Evolutionary conservation across 2,113 vertebrate genomes (phyloP), one percentile per base, ranked within the genome.

Genomic region (Larimichthys polyactis): DNA sequence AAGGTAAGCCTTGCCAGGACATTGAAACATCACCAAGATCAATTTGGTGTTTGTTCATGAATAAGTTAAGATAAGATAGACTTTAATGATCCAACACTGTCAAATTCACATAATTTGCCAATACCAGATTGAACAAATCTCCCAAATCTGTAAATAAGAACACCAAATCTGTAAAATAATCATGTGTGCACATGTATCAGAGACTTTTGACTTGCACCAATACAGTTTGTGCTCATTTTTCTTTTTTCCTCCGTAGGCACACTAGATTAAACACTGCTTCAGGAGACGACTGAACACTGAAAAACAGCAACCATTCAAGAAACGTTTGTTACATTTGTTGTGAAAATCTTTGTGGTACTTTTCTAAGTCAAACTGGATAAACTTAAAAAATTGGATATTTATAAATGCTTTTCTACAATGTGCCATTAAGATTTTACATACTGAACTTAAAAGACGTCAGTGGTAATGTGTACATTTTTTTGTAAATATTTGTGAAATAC

Each of bases 1-100:
- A 99, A 96, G 97, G 98, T 98, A 93, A 94, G 91, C 2, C 29
- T 74, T 40, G 29, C 12, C 3, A 24, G 51, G 27, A 62, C 0
- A 16, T 32, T 12, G 40, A 69, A 27, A 49, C 6, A 11, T 27
- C 2, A 40, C 19, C 9, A 57, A 2, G 8, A 20, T 16, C 51
- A 60, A 24, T 73, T 27, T 48, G 59, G 59, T 48, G 55, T 9
- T 54, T 62, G 29, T 19, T 60, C 44, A 46, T 46, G 3, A 46
- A 46, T 46, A 14, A 46, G 7, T 40, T 40, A 40, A 40, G 36
- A 16, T 49, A 12, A 46, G 11, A 46, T 40, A 40, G 36, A 40
- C 36, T 40, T 40, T 40, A 40, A 9, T 40, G 36, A 40, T 40
- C 36, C 36, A 40, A 40, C 36, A 40, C 36, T 5, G 7, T 8